Conservation (phyloP, 2,113 vertebrate species). For the Lagopus leucura region DNA sequence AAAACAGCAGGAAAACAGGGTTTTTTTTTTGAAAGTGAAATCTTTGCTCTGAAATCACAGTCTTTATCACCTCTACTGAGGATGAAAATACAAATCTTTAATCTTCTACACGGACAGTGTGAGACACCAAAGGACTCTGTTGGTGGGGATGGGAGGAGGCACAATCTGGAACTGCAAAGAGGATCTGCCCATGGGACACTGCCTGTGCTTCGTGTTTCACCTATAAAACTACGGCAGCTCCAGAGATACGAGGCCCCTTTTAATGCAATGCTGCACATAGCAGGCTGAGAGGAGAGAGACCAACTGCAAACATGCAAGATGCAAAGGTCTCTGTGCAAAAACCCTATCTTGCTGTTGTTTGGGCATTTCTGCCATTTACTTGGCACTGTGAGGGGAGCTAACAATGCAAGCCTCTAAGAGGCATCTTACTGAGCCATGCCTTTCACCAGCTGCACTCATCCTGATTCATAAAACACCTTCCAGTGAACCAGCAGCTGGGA, state of each 20-base stretch:
- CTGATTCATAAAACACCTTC: not conserved
- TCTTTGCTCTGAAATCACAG: not conserved
- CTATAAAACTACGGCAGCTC: slow-evolving; percentile 16
- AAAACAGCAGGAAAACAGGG: not conserved
- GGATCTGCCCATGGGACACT: not conserved
- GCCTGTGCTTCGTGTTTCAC: slow-evolving; percentile 7
- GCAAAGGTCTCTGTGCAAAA: not conserved
- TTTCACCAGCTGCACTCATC: slow-evolving; percentile 41
- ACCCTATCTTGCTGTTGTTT: rapidly evolving
- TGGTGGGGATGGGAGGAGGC: not conserved
- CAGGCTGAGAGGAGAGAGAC: not conserved
- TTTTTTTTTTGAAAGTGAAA: not conserved
- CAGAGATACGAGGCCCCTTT: not conserved
- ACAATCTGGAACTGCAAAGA: not conserved
- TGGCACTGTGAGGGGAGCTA: not conserved
- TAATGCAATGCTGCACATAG: not conserved
- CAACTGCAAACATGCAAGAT: not conserved
- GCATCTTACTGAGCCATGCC: not conserved
- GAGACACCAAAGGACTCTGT: not conserved
- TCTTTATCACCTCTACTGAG: not conserved
- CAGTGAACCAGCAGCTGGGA: slow-evolving; percentile 28
- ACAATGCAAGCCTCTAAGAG: not conserved
- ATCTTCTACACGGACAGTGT: not conserved
- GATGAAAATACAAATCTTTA: not conserved
- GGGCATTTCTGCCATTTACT: not conserved